Base-by-base conservation (phyloP, 2,113 vertebrate genomes). In the Urocolius indicus region DNA sequence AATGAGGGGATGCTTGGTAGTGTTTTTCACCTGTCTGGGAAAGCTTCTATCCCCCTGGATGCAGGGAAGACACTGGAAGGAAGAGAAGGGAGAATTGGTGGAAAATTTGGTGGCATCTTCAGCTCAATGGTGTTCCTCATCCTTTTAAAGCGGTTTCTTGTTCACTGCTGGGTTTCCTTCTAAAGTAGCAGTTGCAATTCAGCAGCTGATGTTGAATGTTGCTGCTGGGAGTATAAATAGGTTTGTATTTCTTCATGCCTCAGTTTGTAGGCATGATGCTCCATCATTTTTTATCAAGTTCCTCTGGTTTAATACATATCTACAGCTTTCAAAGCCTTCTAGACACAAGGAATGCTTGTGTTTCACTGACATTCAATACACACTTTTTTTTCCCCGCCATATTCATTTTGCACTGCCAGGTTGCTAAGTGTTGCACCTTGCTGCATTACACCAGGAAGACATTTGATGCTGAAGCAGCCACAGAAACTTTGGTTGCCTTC, bases 321-420 rank as follows among this genome's bases (percentile, higher is more conserved):
- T 10, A 15, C 19, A 72, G 20, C 29, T 67, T 23, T 24, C 12
- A 2, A 59, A 84, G 54, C 38, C 59, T 65, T 87, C 46, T 1
- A 59, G 49, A 38, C 43, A 32, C 67, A 66, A 59, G n/a, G n/a
- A 84, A 54, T 55, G 41, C 45, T 76, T 1, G 0, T 43, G 24
- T 45, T 54, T 13, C 49, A 5, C 41, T 77, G 54, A 13, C 22
- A 51, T 13, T 38, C 49, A 51, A 10, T 13, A 21, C 21, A n/a
- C 18, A 0, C 10, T 29, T 52, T 57, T 55, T 67, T 29, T 65
- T 12, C 38, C 38, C 38, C n/a, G 16, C 10, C 13, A 0, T 0
- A 1, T 10, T 86, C 6, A 0, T 46, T 85, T 86, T 57, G 32
- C 22, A 16, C 24, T 65, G n/a, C 38, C 23, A 21, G 34, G 10